Base-by-base conservation (phyloP, 2,113 vertebrate species). In the Cephalopholis sonnerati region DNA sequence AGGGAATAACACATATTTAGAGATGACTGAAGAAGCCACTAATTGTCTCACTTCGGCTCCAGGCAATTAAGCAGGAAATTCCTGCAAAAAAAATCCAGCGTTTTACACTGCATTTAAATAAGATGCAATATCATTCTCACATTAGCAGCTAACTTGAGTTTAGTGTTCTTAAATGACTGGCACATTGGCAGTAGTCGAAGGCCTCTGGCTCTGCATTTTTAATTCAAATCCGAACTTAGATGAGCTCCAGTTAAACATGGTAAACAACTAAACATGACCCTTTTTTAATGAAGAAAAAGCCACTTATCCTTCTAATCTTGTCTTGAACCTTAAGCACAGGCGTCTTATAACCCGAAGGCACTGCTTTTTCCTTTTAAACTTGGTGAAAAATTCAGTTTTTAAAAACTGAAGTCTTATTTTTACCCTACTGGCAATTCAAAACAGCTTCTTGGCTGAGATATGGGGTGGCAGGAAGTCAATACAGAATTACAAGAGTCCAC, bases 1-100 rank as follows among this genome's bases (percentile, higher is more conserved):
- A 81, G 66, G 44, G 55, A 46, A 82, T 68, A 50, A 46, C 20
- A 53, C 13, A 41, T 29, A 58, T 66, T 65, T 53, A 68, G n/a
- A 79, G 57, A 66, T 11, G 0, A 73, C 62, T 65, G 11, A 63
- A 53, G 48, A 63, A 68, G n/a, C 29, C 48, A 50, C 12, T 77
- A 61, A 74, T 66, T 67, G 64, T 41, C 57, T 65, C 7, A n/a
- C 50, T 20, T 51, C 12, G 22, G 29, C 41, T 84, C 8, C 8
- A 17, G 50, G 74, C 51, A 58, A 44, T 64, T 53, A 41, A 16
- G 6, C 3, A 2, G 1, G 9, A 59, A 3, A 61, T 29, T 41
- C n/a, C 27, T 27, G 15, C 46, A 69, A 2, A 61, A 10, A 32
- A 10, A 25, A 7, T 27, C 2, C 27, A 65, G 20, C 16, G 50